Evolutionary conservation across 1,140 invertebrate species (phyloP), one percentile per base, ranked within the genome.

Genomic region (Penaeus indicus): DNA sequence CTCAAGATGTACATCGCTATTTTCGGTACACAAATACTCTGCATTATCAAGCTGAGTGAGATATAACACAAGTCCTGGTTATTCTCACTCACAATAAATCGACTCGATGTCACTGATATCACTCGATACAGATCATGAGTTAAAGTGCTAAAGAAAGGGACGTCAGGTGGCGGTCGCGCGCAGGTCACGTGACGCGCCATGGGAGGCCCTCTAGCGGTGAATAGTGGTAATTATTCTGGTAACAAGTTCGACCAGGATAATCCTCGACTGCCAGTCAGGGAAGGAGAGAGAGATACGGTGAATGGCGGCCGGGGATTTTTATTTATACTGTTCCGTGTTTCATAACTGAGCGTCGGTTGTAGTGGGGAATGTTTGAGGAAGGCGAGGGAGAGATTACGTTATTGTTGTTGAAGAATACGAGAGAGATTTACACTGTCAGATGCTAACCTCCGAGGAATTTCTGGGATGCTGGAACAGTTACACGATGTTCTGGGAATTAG

Each of bases 111-210:
- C 54, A 25, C 47, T 60, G 78, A 80, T 80, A 80, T 80, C 61
- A 60, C 47, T 21, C 47, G 78, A 80, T 80, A 60, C 54, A 60
- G 47, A 80, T 60, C 78, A 80, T 54, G 54, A 54, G 54, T 54
- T 54, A 54, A 54, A 54, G 10, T 8, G 38, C 42, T 19, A 77
- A 47, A 54, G 38, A 54, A 60, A 61, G 47, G 47, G 16, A 18
- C 10, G 2, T 19, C 78, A 25, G 47, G 42, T 25, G 54, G 38
- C 42, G 18, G 77, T 78, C 32, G 13, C 77, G 32, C 38, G 77
- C 32, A 80, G 78, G 78, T 80, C 78, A 80, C 78, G 78, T 80
- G 78, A 80, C n/a, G 77, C 77, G 13, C 78, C 78, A 19, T 80
- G 78, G 78, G 78, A 60, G 78, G 78, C 47, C 78, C 54, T 80